Base-by-base conservation (phyloP, 2,797 vertebrate genomes). In the Smutsia gigantea region DNA sequence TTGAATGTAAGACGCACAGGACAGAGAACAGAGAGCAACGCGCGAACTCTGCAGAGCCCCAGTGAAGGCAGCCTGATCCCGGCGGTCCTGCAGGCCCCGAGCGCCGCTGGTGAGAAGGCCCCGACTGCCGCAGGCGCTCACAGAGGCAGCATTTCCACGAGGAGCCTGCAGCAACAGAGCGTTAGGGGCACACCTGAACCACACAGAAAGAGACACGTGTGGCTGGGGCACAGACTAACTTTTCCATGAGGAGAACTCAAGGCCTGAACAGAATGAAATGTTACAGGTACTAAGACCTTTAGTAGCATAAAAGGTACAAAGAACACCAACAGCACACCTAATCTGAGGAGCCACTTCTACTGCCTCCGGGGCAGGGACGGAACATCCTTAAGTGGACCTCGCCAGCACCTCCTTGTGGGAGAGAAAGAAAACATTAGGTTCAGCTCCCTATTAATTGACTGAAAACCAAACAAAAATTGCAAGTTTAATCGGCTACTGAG, bases 401-500 rank as follows among this genome's bases (percentile, higher is more conserved):
- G 69, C 37, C 15, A 87, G 29, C 37, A 79, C 37, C 59, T 72
- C 63, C 10, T 86, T 29, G 57, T 3, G 6, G 17, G 5, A 12
- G 2, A 69, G 34, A 66, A 57, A 66, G 23, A 79, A 72, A 94
- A 49, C 49, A 53, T 7, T 14, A 91, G 51, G 75, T 6, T 75
- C 25, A 5, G 37, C 61, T 77, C 82, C 37, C 64, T 89, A 23
- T 42, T 74, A 46, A 63, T 64, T 66, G 75, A 81, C 51, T 90
- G 23, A 93, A 94, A 93, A 89, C n/a, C 39, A 49, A 79, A 88
- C 18, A 90, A 94, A 53, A 81, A 71, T 42, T 87, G 83, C 66
- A 61, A 84, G 59, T 69, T 88, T 66, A 72, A 96, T 25, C 74
- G 59, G 51, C 39, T 78, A 93, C 46, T 66, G 75, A 1, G 42